Evolutionary conservation across 2,888 invertebrate genomes (phyloP), one percentile per base, ranked within the genome.

Genomic region (Ophion ellenae): DNA sequence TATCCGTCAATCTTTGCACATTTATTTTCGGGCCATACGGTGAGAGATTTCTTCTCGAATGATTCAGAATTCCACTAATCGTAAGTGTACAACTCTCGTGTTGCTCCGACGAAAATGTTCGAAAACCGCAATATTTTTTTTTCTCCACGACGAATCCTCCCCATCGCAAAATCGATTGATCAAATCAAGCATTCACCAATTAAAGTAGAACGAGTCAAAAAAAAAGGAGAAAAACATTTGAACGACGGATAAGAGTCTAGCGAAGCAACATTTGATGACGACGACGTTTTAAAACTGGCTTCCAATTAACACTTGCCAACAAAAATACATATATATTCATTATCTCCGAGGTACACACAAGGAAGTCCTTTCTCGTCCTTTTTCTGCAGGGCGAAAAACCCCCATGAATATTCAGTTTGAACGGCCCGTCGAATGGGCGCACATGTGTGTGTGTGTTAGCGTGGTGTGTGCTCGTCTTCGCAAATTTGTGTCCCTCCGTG

Each of bases 371-470:
- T 36, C 57, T 67, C 67, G n/a, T 69, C 24, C 36, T 59, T 20
- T 69, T 47, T 2, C 36, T 57, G 24, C 67, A 24, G 59, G n/a
- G 40, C 36, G 59, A 70, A 79, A 79, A 59, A 69, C 24, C 64
- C 67, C 73, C 63, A 85, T 87, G 86, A 84, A 87, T 87, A 87
- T 87, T 87, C 86, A 85, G 70, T 64, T 74, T 70, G 57, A 73
- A 84, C 64, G 66, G 79, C 71, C 73, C 77, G 53, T 45, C 40
- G 61, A 79, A 80, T 76, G 73, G 40, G 53, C 40, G 32, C 11
- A n/a, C 11, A n/a, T 10, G 47, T 45, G 63, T 70, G 63, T 75
- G 63, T 76, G 69, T 32, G 32, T 32, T 32, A 4, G 24, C 24
- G 24, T 24, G 2, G 32, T 32, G 32, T 32, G 32, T 4, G 69